Evolutionary conservation across 2,888 invertebrate species (phyloP), one percentile per base, ranked within the genome.

Genomic region (Mesorhabditis belari): DNA sequence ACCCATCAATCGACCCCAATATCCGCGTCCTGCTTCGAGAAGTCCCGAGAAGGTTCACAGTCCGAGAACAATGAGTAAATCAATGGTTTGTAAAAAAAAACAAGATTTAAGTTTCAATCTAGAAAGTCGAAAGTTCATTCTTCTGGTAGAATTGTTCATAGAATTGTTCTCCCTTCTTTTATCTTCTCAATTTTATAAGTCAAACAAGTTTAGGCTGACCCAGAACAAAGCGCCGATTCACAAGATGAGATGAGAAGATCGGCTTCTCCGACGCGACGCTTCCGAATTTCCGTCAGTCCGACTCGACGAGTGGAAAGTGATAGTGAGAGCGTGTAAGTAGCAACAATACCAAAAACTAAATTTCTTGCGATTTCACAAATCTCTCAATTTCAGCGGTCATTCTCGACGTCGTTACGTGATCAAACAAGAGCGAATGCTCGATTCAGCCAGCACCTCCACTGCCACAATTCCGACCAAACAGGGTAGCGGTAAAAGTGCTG

Each of bases 231-330:
- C n/a, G 44, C 12, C 12, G 44, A 35, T 17, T 35, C 44, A 17
- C 44, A 35, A 35, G 44, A 35, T 35, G 44, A 35, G n/a, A 35
- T 35, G 44, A 9, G 44, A n/a, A 35, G 44, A 35, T 35, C 44
- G 12, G 44, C 44, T n/a, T 67, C 69, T 17, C 70, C 71, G 1
- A 69, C 71, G 23, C 67, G 70, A 35, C 62, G 78, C 5, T 79
- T 79, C 67, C 65, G 79, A 44, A 79, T 79, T 44, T 76, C 77
- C 2, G 76, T 79, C 5, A 77, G 77, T 12, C 79, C 79, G 6
- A 79, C 78, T 3, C 66, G 77, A 50, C 63, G 64, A 55, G 24
- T 79, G 24, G 26, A 49, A 17, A 59, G 69, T 5, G 55, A 63
- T 5, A 63, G 69, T n/a, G 57, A 64, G 21, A 67, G 66, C 54